A percentile compares a stretch with the other conserved stretches of the same genome.
Evolutionary conservation across 2,113 vertebrate species (phyloP).

Genomic region (Thryonomys swinderianus): DNA sequence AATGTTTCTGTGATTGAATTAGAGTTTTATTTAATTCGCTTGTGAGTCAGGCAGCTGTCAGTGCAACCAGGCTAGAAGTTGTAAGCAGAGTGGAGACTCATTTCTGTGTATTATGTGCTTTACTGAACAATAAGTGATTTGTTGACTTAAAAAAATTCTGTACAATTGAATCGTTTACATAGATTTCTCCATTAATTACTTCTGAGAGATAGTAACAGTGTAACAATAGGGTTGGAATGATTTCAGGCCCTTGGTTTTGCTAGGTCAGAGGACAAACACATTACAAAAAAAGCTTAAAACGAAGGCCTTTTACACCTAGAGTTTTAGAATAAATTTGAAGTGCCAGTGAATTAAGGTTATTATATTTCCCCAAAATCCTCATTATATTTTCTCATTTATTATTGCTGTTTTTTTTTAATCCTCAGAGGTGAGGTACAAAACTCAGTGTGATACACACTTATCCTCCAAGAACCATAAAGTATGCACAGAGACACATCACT

Average conservation of each 20-base stretch:
- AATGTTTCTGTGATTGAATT: not conserved
- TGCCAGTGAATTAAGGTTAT: not conserved
- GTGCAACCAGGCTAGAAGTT: not conserved
- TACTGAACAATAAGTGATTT: not conserved
- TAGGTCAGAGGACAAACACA: not conserved
- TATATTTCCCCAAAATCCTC: not conserved
- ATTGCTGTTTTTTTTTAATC: not conserved
- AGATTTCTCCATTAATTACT: conserved; percentile 35
- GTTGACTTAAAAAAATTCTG: not conserved
- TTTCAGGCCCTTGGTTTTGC: conserved; percentile 21
- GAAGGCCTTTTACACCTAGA: conserved; percentile 9
- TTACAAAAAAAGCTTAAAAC: conserved; percentile 45
- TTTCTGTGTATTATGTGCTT: not conserved
- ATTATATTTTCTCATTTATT: not conserved
- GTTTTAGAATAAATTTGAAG: conserved; percentile 32
- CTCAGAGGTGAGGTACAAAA: not conserved
- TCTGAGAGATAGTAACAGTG: not conserved
- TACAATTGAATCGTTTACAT: not conserved
- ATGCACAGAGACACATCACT: not conserved
- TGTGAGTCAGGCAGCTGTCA: not conserved
- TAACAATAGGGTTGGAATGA: conserved; percentile 1
- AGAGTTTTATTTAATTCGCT: conserved; percentile 22
- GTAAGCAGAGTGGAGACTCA: not conserved
- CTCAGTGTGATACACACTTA: not conserved
- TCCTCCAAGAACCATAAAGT: not conserved